Base-by-base conservation (phyloP, 37 sponge, comb jelly and placozoan species). In the Spongilla lacustris region DNA sequence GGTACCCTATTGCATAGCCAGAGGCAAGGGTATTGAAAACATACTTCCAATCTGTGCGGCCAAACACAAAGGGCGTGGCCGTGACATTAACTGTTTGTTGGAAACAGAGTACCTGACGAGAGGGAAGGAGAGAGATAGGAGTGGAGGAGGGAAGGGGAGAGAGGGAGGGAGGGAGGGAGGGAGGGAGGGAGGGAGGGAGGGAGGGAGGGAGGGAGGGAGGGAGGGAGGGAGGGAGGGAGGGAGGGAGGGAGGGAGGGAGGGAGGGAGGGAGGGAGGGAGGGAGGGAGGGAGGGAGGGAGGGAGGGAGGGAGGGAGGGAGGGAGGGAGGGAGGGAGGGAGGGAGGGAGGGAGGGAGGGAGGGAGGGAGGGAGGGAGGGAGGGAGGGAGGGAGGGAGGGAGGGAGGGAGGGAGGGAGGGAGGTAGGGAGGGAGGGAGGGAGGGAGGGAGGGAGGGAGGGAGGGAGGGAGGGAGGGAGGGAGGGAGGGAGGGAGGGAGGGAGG, bases 11-110 rank as follows among this genome's bases (percentile, higher is more conserved):
- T 8, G 90, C 90, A 70, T 89, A 89, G 75, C 85, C 90, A 77
- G 78, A 89, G 21, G 90, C 36, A 58, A 89, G 83, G 73, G 90
- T 89, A 75, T 89, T 89, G 80, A 89, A 79, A 12, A 89, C 90
- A 69, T 89, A 89, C 90, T 89, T 80, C 90, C 90, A 89, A 74
- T 89, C 90, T 24, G 90, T 84, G 21, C 90, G 80, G 27, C 75
- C 90, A 80, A 89, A 89, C 34, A 89, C 90, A 70, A 89, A 89
- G 36, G 90, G 30, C 83, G 73, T 32, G 83, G 90, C 84, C 85
- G 83, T 58, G 73, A 73, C 69, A 84, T 79, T 74, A 75, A 89
- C 19, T 68, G 11, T 13, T 70, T 71, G 69, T 81, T 77, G 34
- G 0, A 23, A 6, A 3, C 41, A 0, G 85, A 78, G 72, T 74